These are phyloP conservation scores for Pollenia griseotomentosa DNA, from an alignment of 2,888 invertebrate genomes.

Conservation along the genomic window DNA sequence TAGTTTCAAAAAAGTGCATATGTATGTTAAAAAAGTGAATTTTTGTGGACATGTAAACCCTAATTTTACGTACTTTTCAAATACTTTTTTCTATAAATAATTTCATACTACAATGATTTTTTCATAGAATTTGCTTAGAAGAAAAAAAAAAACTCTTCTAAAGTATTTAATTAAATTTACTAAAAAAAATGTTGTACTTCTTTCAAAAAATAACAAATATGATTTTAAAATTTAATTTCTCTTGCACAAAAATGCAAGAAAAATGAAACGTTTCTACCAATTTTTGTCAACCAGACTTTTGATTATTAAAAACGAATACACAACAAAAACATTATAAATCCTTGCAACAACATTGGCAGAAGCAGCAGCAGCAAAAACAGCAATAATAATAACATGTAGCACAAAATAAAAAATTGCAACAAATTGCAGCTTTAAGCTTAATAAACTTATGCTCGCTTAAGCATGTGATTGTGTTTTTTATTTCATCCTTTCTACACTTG, in stretches of 20 bases:
- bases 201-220: slow-evolving; percentile 38
- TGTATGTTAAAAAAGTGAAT: too few relatives aligned
- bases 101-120: too few relatives aligned
- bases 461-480: slow-evolving; percentile 80
- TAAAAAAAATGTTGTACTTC: background rate
- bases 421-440: slow-evolving; percentile 78
- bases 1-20: too few relatives aligned
- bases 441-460: slow-evolving; percentile 81
- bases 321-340: slow-evolving; percentile 50
- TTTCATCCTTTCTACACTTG: slow-evolving; percentile 52
- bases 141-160: background rate
- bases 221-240: slow-evolving; percentile 46
- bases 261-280: background rate
- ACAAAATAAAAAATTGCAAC: slow-evolving; percentile 78
- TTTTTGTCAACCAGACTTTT: slow-evolving; percentile 44
- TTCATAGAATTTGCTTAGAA: background rate
- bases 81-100: too few relatives aligned
- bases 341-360: slow-evolving; percentile 46
- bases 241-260: background rate
- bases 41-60: too few relatives aligned
- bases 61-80: too few relatives aligned
- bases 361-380: slow-evolving; percentile 20
- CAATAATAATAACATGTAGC: slow-evolving; percentile 36
- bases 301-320: background rate
- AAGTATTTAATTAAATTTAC: slow-evolving; percentile 48